These are phyloP conservation scores for Platalea minor DNA, from an alignment of 2,797 vertebrate genomes.

Conservation along the genomic window DNA sequence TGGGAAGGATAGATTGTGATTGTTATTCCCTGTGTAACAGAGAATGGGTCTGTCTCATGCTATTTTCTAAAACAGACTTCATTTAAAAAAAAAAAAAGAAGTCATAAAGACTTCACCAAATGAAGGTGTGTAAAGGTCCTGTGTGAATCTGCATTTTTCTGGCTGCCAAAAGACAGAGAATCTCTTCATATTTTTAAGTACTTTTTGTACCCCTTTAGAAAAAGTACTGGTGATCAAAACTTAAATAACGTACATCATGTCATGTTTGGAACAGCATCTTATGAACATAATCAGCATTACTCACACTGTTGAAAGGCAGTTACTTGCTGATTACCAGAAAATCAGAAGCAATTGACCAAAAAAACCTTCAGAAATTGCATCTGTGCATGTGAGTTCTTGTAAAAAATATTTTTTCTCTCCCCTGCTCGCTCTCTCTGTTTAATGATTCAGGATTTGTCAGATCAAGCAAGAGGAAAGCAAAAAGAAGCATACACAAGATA, in stretches of 20 bases:
- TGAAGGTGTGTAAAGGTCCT: neutral
- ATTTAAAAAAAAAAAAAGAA: neutral
- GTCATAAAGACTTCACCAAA: neutral
- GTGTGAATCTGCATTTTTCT: neutral
- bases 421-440: neutral
- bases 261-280: neutral
- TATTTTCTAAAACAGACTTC: neutral
- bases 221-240: neutral
- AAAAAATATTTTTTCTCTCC: neutral
- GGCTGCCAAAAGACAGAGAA: neutral
- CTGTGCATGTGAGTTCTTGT: neutral
- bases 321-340: neutral
- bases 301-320: neutral
- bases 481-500: neutral
- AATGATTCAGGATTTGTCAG: neutral
- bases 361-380: neutral
- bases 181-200: neutral
- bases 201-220: neutral
- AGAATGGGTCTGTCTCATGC: neutral
- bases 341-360: neutral
- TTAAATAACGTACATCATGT: neutral
- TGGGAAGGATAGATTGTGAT: neutral
- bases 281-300: neutral
- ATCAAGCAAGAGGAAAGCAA: neutral
- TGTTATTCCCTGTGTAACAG: neutral